These are phyloP conservation scores for Mythimna albipuncta DNA, from an alignment of 2,888 invertebrate species.

Conservation along the genomic window DNA sequence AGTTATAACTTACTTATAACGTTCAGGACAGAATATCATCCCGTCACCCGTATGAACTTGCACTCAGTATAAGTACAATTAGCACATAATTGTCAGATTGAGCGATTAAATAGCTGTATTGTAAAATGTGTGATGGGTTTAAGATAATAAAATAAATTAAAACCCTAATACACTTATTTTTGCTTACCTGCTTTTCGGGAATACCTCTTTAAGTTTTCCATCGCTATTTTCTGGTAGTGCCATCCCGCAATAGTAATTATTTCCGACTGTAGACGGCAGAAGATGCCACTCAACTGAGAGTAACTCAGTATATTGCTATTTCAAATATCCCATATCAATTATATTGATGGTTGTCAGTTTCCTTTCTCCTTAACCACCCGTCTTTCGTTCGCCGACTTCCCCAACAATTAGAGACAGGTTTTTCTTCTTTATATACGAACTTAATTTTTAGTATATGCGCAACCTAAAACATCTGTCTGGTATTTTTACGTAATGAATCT, in stretches of 20 bases:
- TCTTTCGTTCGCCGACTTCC: background rate
- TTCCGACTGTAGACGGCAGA: background rate
- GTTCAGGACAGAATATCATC: no score
- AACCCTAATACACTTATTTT: background rate
- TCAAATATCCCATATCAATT: background rate
- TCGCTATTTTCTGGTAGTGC: background rate
- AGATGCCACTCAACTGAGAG: background rate
- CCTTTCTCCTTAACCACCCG: background rate
- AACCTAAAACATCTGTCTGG: no score
- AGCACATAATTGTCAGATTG: no score
- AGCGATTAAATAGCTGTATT: no score
- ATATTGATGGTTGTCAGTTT: background rate
- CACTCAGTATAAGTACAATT: no score
- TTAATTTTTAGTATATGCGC: no score
- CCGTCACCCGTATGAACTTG: no score
- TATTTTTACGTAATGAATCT: no score
- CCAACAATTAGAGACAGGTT: background rate
- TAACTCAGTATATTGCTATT: background rate
- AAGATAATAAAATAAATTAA: no score
- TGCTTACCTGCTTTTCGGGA: background rate
- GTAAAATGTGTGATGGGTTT: no score
- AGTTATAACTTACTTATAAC: no score
- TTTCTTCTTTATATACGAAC: background rate
- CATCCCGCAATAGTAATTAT: background rate
- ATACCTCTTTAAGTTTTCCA: background rate